Base-by-base conservation (phyloP, 1,140 invertebrate genomes). In the Uloborus diversus region DNA sequence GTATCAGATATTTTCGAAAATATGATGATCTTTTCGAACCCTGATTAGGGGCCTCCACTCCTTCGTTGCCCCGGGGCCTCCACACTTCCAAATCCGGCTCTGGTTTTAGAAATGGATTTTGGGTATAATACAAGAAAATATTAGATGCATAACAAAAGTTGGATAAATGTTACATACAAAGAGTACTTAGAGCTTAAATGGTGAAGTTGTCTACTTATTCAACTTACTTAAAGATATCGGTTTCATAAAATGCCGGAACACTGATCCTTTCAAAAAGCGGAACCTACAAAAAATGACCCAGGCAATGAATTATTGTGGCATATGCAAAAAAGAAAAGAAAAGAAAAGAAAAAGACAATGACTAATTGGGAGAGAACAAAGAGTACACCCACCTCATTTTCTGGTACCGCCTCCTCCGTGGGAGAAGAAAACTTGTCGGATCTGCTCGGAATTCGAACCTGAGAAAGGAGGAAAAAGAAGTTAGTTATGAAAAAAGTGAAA, bases 141-240 rank as follows among this genome's bases (percentile, higher is more conserved):
- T n/a, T n/a, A n/a, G n/a, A n/a, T n/a, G n/a, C n/a, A n/a, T n/a
- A n/a, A n/a, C n/a, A n/a, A n/a, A n/a, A n/a, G n/a, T n/a, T n/a
- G n/a, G n/a, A n/a, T n/a, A n/a, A n/a, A n/a, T n/a, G n/a, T n/a
- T n/a, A n/a, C n/a, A n/a, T n/a, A n/a, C n/a, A n/a, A n/a, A n/a
- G n/a, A n/a, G n/a, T n/a, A n/a, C n/a, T n/a, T n/a, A n/a, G n/a
- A n/a, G n/a, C n/a, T n/a, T n/a, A n/a, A n/a, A n/a, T n/a, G n/a
- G n/a, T n/a, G n/a, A 3, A 17, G 37, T 47, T 17, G 9, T 9
- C 37, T 64, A 5, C 56, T 56, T 14, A 27, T 59, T 14, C 27
- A 32, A 65, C 71, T 79, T 79, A 83, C 82, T 65, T 73, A 69
- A 96, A 96, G 81, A 94, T 89, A 87, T 95, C 93, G n/a, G 94